Base-by-base conservation (phyloP, 2,113 vertebrate genomes). In the Otis tarda region DNA sequence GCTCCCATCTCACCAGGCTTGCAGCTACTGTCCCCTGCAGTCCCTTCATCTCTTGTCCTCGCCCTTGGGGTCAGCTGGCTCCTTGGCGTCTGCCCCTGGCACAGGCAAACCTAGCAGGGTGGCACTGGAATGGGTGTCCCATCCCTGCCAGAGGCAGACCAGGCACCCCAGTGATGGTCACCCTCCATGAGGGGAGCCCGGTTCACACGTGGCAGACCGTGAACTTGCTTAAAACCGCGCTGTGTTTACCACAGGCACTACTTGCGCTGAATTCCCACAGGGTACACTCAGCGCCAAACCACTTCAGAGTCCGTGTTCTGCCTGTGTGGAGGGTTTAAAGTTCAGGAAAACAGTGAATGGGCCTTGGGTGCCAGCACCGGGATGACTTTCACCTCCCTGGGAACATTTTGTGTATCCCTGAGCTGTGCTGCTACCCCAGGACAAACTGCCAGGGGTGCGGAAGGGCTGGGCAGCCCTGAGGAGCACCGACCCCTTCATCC, bases 161-260 rank as follows among this genome's bases (percentile, higher is more conserved):
- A 71, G 55, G 56, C 3, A 3, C 49, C 28, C 6, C 0, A 1
- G 17, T 33, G 86, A 73, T 9, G 23, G 35, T 73, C 25, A 10
- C 43, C 6, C 2, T 55, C 31, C 61, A 23, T 0, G 1, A 1
- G 41, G 14, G 39, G 41, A 79, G 47, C 35, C 63, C 61, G 28
- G 47, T 50, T 28, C 37, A 21, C 60, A 19, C 12, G 10, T 27
- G 16, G n/a, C 60, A 79, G 41, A 10, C 31, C 1, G 9, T 65
- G 55, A 93, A 68, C 57, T 52, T 67, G 25, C 24, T 47, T 23
- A 37, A 67, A 91, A 56, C 67, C 20, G 2, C 5, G 1, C 55
- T 23, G 27, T 86, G 73, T 56, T 87, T 68, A 35, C 83, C 0
- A 0, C 23, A 24, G 1, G 1, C 8, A 2, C 19, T 59, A 6